Evolutionary conservation across 2,888 invertebrate genomes (phyloP), one percentile per base, ranked within the genome.

Genomic region (Oxytorus armatus): DNA sequence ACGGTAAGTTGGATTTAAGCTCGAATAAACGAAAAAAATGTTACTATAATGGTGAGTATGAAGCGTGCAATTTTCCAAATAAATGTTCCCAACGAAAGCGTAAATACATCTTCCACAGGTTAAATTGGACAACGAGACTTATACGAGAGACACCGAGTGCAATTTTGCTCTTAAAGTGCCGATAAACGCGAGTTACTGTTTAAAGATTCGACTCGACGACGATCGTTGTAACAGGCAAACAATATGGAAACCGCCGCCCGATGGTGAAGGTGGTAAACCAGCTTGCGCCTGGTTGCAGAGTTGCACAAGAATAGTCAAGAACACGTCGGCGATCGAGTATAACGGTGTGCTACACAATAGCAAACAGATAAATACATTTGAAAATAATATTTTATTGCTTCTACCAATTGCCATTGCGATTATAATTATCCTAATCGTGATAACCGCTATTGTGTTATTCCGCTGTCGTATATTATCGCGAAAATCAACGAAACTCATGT

Each of bases 211-310:
- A 7, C n/a, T 85, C 18, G 0, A 5, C 14, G 88, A 88, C 69
- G 61, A 65, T 1, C 86, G 88, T 33, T 87, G 87, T 23, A 3
- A 21, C 5, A 14, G 23, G 23, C n/a, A 66, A 3, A 80, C 83
- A 3, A 11, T 86, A 8, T 88, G 88, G 88, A 77, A 85, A 0
- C 82, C 84, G 10, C 77, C 73, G 0, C 73, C 55, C 4, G 42
- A 78, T 21, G n/a, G 55, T n/a, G 5, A 36, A 10, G 18, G 44
- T 0, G 23, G 36, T 2, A 18, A 39, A 8, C 63, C 61, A 1
- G 11, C 79, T 3, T 88, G 88, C 55, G 8, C n/a, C 0, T 84
- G 85, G 85, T 7, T 83, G 0, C 59, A 66, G 25, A 49, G 85
- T 83, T 84, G 84, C 66, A 65, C 51, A 44, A 74, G 73, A 53